Evolutionary conservation across 2,888 invertebrate species (phyloP).

Genomic region (Epinotia ramella): DNA sequence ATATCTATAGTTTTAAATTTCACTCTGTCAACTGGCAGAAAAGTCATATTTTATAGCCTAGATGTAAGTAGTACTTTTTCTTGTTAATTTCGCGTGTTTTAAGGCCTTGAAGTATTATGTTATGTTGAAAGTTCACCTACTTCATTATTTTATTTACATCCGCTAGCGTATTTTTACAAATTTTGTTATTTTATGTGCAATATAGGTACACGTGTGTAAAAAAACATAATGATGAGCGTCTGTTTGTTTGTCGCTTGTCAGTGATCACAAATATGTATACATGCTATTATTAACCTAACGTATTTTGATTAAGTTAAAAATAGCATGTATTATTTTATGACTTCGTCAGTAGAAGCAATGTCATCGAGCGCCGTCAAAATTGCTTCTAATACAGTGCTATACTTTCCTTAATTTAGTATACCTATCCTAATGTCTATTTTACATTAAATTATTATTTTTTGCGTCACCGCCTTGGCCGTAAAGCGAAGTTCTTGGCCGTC

Average conservation of each 20-base stretch:
- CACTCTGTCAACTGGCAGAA: conserved; percentile 37
- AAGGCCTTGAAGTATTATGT: conserved; percentile 42
- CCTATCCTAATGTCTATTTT: background rate
- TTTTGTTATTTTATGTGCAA: conserved; percentile 34
- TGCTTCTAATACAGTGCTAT: background rate
- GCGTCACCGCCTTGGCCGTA: background rate
- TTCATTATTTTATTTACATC: conserved; percentile 35
- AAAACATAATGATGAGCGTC: background rate
- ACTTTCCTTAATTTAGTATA: background rate
- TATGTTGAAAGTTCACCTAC: conserved; percentile 33
- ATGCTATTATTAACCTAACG: background rate
- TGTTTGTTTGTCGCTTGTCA: background rate
- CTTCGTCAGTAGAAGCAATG: background rate
- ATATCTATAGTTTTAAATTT: conserved; percentile 35
- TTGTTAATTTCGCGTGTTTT: conserved; percentile 38
- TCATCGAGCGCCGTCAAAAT: background rate
- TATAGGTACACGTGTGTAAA: conserved; percentile 11
- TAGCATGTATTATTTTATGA: background rate
- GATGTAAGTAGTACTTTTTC: conserved; percentile 44
- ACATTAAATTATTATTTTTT: background rate
- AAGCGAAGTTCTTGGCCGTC: background rate
- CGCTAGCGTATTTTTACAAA: conserved; percentile 17
- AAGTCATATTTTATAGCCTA: conserved; percentile 42
- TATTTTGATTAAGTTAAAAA: background rate
- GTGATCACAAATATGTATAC: background rate